Evolutionary conservation across 2,888 invertebrate genomes (phyloP), one percentile per base, ranked within the genome.

Genomic region (Caenorhabditis sinica): DNA sequence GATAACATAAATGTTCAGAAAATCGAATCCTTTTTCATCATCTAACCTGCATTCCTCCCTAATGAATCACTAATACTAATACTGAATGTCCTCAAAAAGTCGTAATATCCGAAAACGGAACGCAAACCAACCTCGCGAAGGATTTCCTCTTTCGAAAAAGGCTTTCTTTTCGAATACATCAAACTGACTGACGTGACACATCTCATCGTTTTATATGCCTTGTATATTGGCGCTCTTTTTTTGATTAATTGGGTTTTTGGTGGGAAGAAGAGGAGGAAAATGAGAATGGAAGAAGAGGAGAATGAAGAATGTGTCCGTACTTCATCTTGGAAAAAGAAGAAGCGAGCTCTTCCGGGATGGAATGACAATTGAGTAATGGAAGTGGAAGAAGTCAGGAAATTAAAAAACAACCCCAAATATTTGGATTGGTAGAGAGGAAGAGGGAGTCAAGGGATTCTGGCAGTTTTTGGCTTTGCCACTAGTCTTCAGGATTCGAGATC

Each of bases 101-200:
- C 33, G 33, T 33, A 33, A 33, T 33, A 33, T 33, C 33, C 33
- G 4, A 9, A 53, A 40, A 63, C 40, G 56, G 56, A 51, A 60
- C 60, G 36, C 58, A 28, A n/a, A n/a, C n/a, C n/a, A n/a, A 58
- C 25, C 13, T 40, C 40, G 13, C 53, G 53, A 63, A 66, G 66
- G 75, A 66, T 75, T 75, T 66, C 74, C 36, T 43, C 23, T 51
- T 53, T n/a, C 11, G 53, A 36, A 69, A 69, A 69, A 53, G 69
- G 36, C 69, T 53, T 15, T 8, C 28, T n/a, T 6, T 17, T 28
- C n/a, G 43, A 30, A 75, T 56, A 53, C 65, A 75, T 75, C 65
- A 75, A 66, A 45, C 43, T 75, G 75, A 75, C 43, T 75, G 75
- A 74, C 74, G 61, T 49, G 61, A 69, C 51, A 56, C 33, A 69